Evolutionary conservation across 2,888 invertebrate species (phyloP).

Genomic region (Brenthis hecate): DNA sequence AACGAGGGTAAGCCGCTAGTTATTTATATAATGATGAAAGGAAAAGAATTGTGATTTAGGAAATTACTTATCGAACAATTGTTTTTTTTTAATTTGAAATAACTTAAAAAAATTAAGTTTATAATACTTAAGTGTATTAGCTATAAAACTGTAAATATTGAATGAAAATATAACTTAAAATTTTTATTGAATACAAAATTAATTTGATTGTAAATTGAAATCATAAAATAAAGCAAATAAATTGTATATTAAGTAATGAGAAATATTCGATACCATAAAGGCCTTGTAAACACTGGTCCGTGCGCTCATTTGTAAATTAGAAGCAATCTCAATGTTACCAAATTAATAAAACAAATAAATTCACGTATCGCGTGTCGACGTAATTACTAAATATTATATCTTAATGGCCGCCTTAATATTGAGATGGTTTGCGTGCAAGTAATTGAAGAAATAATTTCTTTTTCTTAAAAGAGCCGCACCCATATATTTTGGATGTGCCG

Average conservation of each 20-base stretch:
- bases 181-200: too few relatives aligned
- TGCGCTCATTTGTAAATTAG: conserved; percentile 23
- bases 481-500: conserved; percentile 40
- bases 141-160: too few relatives aligned
- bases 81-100: too few relatives aligned
- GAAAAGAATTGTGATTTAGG: too few relatives aligned
- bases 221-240: neutral
- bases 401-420: conserved; percentile 55
- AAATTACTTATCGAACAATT: too few relatives aligned
- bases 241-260: neutral
- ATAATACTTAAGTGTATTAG: too few relatives aligned
- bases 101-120: too few relatives aligned
- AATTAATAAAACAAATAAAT: conserved; percentile 35
- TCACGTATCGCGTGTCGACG: conserved; percentile 44
- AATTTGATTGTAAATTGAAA: neutral
- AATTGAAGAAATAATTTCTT: conserved; percentile 55
- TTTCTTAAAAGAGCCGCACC: conserved; percentile 49
- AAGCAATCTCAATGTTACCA: conserved; percentile 16
- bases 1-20: too few relatives aligned
- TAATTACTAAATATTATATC: conserved; percentile 48
- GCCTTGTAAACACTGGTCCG: neutral
- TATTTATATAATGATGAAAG: too few relatives aligned
- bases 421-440: conserved; percentile 55
- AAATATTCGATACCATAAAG: conserved; percentile 2
- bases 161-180: too few relatives aligned